Conservation (phyloP, 2,113 vertebrate genomes). For the Xiphophorus hellerii region DNA sequence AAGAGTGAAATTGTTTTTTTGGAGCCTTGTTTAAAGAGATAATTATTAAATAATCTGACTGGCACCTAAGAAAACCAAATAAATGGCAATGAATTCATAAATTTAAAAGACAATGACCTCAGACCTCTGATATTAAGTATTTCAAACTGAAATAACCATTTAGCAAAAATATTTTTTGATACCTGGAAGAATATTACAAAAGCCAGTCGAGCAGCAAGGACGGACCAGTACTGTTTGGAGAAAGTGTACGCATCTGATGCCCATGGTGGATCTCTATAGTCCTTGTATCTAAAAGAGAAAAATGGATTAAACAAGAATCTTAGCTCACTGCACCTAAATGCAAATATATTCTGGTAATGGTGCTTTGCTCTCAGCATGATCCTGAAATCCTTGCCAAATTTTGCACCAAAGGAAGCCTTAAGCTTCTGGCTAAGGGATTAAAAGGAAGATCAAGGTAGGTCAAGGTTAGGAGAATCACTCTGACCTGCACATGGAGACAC, state of each 20-base stretch:
- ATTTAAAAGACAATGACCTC: neutral
- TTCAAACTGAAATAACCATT: neutral
- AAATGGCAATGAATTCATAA: neutral
- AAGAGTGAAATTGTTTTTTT: neutral
- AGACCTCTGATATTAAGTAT: neutral
- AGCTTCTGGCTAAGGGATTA: slow-evolving; percentile 34
- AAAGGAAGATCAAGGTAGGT: slow-evolving; percentile 25
- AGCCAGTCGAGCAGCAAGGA: slow-evolving; percentile 91
- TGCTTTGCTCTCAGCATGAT: slow-evolving; percentile 4
- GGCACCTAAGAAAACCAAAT: neutral
- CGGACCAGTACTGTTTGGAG: slow-evolving; percentile 95
- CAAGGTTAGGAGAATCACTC: slow-evolving; percentile 36
- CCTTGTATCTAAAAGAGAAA: slow-evolving; percentile 88
- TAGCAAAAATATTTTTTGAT: slow-evolving; percentile 31
- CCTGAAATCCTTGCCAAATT: slow-evolving; percentile 26
- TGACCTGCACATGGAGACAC: slow-evolving; percentile 94
- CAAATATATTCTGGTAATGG: neutral
- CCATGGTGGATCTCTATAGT: slow-evolving; percentile 97
- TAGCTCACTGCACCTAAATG: neutral
- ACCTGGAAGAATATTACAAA: slow-evolving; percentile 99
- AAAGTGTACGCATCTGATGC: slow-evolving; percentile 88
- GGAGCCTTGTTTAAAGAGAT: neutral
- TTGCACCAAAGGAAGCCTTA: slow-evolving; percentile 28
- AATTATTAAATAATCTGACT: neutral
- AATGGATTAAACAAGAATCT: neutral